Base-by-base conservation (phyloP, 2,888 invertebrate genomes). In the Drosophila recens region DNA sequence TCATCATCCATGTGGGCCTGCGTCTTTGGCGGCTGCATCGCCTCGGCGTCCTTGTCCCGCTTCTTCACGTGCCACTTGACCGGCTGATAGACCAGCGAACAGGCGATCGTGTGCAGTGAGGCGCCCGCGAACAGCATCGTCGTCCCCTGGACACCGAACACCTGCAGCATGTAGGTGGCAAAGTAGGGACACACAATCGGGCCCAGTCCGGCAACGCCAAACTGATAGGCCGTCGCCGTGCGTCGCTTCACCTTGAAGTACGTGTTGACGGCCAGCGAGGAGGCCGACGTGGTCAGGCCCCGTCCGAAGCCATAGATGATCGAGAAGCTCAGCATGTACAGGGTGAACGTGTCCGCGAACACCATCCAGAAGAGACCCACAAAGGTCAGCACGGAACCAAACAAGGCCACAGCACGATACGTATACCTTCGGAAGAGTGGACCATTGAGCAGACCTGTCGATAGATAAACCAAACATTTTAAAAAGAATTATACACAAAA, bases 111-210 rank as follows among this genome's bases (percentile, higher is more conserved):
- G 87, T 96, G 95, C 59, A 96, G 92, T 1, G 96, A 94, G 65
- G 96, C 93, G 4, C 94, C 96, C 17, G 95, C 94, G 79, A 96
- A 94, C 33, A 96, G 93, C 15, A 96, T 91, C 53, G 95, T 93
- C 0, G 96, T 94, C 23, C 96, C 96, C 62, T 94, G 93, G 77
- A 95, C 95, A 0, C 95, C 96, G 67, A 95, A 96, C 34, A 91
- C 67, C 1, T 93, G 91, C 89, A 95, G 93, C n/a, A 96, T 90
- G 10, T 93, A 92, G 15, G 95, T 96, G 57, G 96, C 95, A 23
- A 96, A 93, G 81, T 95, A 94, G 3, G 96, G 96, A 94, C 96
- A 95, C 56, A 96, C 85, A 43, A 96, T 95, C 1, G 96, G 96
- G 0, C 96, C 96, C 30, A 96, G 89, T 0, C 95, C 96, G 3